Percentiles rank a stretch among this genome's conserved stretches.
These are phyloP conservation scores for Melanogrammus aeglefinus DNA, from an alignment of 2,797 vertebrate genomes.

Conservation along the genomic window DNA sequence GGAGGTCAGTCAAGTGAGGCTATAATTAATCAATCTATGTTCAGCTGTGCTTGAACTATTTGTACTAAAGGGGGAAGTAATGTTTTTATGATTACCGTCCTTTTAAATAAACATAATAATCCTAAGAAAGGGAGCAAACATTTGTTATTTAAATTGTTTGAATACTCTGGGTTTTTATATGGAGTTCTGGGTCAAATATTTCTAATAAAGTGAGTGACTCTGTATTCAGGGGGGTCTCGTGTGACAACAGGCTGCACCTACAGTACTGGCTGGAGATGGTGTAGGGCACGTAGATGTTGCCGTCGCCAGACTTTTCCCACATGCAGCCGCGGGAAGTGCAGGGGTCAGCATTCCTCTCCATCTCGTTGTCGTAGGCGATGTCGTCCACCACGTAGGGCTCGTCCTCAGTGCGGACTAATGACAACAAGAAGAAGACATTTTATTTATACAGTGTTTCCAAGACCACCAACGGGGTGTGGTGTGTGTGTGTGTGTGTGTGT, in stretches of 20 bases:
- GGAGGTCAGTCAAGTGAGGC: too few species aligned
- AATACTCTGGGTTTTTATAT: neutral
- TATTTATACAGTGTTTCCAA: neutral
- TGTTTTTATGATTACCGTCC: neutral
- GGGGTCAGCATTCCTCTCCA: slow-evolving; percentile 57
- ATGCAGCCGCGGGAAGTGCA: slow-evolving; percentile 55
- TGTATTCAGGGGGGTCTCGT: neutral
- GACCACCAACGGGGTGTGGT: neutral
- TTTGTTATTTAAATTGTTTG: neutral
- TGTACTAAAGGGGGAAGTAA: too few species aligned
- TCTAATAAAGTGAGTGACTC: neutral
- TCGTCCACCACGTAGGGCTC: slow-evolving; percentile 60
- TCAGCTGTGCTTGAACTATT: too few species aligned
- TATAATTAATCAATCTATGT: neutral
- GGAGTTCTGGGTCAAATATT: neutral
- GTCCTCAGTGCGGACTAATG: slow-evolving; percentile 38
- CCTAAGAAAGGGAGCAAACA: neutral
- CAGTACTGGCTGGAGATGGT: slow-evolving; percentile 60
- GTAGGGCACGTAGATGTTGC: slow-evolving; percentile 66
- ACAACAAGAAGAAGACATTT: neutral
- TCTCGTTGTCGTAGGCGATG: slow-evolving; percentile 55
- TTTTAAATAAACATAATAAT: neutral
- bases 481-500: neutral
- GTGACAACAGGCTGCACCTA: slow-evolving; percentile 28
- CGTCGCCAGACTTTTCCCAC: slow-evolving; percentile 64